Evolutionary conservation across 2,797 vertebrate genomes (phyloP).

Genomic region (Etheostoma nigrum): DNA sequence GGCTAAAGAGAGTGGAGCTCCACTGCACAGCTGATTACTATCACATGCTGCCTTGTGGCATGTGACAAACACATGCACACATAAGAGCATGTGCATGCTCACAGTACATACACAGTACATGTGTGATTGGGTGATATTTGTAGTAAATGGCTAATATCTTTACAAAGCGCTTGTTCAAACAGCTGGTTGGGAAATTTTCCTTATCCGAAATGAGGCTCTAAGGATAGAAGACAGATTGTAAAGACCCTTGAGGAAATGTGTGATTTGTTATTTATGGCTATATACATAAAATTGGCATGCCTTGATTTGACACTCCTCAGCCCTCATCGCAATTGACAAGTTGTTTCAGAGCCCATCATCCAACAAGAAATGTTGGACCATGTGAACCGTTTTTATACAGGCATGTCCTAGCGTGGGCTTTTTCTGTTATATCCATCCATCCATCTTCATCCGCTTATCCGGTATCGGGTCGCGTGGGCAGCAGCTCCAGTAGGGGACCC

Average conservation of each 20-base stretch:
- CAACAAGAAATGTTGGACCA: conserved; percentile 1
- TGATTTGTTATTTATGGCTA: neutral
- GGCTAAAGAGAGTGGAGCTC: conserved; percentile 11
- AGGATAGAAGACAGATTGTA: neutral
- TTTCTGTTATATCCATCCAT: neutral
- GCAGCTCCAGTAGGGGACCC: no score
- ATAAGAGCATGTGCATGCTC: neutral
- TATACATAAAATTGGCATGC: neutral
- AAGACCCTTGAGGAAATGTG: neutral
- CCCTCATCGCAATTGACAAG: conserved; percentile 3
- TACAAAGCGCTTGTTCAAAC: neutral
- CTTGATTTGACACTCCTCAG: neutral
- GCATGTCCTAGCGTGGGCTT: neutral
- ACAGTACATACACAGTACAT: neutral
- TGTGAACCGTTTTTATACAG: neutral
- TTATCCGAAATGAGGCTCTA: neutral
- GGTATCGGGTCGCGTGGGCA: no score
- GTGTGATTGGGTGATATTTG: neutral
- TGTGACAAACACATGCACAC: conserved; percentile 24
- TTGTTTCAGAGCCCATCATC: conserved; percentile 10
- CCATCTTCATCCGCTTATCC: no score
- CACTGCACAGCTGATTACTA: conserved; percentile 49
- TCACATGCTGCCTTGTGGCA: conserved; percentile 50
- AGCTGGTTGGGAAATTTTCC: neutral
- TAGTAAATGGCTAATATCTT: neutral